Base-by-base conservation (phyloP, 2,113 vertebrate species). In the Hiodon tergisus region DNA sequence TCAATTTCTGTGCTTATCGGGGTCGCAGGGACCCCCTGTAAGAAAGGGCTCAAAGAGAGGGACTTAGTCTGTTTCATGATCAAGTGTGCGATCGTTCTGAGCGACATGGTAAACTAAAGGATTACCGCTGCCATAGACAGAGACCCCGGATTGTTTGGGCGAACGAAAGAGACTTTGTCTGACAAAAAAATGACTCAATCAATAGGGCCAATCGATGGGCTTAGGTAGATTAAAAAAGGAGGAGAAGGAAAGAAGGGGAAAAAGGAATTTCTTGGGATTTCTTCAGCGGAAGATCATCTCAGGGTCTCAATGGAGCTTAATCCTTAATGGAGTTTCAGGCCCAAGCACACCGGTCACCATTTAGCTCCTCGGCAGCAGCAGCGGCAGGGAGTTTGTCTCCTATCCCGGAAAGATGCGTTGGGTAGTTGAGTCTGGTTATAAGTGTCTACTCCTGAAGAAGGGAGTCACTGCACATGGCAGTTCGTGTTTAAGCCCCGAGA, bases 281-380 rank as follows among this genome's bases (percentile, higher is more conserved):
- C n/a, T 69, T 50, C 14, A 16, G 67, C n/a, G 50, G 16, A 16
- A 31, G 65, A 13, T 48, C 10, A 59, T 78, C n/a, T 14, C 9
- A 59, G 74, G 70, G 10, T 52, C 60, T 53, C 66, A 78, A 73
- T 74, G 57, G 66, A 75, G 61, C 55, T 74, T 74, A 74, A 74
- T 75, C 68, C 72, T 74, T 75, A 78, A 78, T 78, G 72, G 67
- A 71, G 47, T 78, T 78, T 50, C 46, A 70, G 5, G 48, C 72
- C 14, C 55, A 57, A 59, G 53, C 54, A n/a, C 60, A 47, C 17
- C 3, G 50, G 47, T 53, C 13, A 74, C 75, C 46, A 75, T 48
- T 74, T 63, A 73, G 58, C 13, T 7, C 53, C 53, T 51, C n/a
- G 5, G 11, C 60, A 0, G 14, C 71, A 47, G 10, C 4, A 4